A percentile compares a stretch with the other conserved stretches of the same genome.
Conservation (phyloP, 2,797 vertebrate species). For the Falco columbarius region DNA sequence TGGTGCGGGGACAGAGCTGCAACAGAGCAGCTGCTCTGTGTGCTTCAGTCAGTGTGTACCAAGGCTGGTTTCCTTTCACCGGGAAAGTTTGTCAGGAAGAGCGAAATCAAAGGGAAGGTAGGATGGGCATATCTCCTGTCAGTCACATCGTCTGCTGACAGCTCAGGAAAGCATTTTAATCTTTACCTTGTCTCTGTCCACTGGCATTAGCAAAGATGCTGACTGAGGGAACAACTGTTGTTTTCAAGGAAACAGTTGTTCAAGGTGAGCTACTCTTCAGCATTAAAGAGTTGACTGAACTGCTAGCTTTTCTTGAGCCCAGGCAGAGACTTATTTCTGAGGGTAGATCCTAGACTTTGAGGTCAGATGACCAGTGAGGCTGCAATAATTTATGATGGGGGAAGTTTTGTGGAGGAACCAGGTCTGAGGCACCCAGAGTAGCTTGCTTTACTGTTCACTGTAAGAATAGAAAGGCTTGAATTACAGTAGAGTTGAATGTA, state of each 20-base stretch:
- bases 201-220: background rate
- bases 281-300: background rate
- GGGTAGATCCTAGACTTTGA: background rate
- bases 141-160: background rate
- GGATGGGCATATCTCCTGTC: background rate
- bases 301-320: background rate
- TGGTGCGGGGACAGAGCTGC: background rate
- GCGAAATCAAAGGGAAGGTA: background rate
- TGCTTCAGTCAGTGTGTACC: background rate
- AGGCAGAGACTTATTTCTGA: background rate
- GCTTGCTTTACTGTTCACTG: background rate
- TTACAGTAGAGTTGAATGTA: background rate
- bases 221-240: background rate
- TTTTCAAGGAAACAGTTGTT: constrained; percentile 2
- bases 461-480: background rate
- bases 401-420: background rate
- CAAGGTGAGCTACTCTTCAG: background rate
- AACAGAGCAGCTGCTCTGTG: background rate
- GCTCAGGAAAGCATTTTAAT: constrained; percentile 3
- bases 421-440: fast-evolving
- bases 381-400: background rate
- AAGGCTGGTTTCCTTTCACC: background rate
- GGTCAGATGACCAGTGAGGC: background rate
- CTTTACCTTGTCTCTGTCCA: background rate
- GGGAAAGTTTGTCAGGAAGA: background rate